Evolutionary conservation across 2,113 vertebrate species (phyloP), one percentile per base, ranked within the genome.

Genomic region (Todiramphus chloris): DNA sequence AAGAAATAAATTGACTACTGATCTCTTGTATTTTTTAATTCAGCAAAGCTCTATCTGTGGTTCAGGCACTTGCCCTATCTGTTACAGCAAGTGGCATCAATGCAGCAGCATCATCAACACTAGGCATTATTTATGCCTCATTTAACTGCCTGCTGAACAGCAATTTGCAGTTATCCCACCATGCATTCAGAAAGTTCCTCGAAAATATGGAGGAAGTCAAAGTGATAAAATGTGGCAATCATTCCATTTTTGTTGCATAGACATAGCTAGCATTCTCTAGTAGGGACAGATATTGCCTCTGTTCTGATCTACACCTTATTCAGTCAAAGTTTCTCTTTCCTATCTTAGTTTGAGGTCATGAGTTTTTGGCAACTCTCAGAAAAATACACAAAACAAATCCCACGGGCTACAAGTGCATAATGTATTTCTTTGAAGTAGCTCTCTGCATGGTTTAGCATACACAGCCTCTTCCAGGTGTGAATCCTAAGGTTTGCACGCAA

Each of bases 71-170:
- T 77, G 78, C 60, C 59, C 48, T 63, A 35, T 39, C 30, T 62
- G 48, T 58, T 76, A 20, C 10, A 75, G 43, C 41, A 83, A 87
- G 78, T 77, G 74, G 63, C 48, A 19, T 90, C 83, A 73, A 11
- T 30, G 15, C 13, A 6, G 15, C 13, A 6, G 69, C 2, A 5
- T 77, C 89, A 92, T 63, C 75, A 69, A 60, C 66, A 28, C 75
- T 48, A 50, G 59, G 25, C 31, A 75, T 66, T 85, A 69, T 64
- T 62, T 59, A 75, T 8, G 33, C 75, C 76, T 90, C 86, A 95
- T 90, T 96, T 91, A 93, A 55, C 77, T 80, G 76, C 80, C 79
- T 77, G 86, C 68, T 31, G 3, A 93, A 83, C 50, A 87, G 78
- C 89, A 89, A 89, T 59, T 46, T 83, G 70, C 48, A 94, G 75